Conservation (phyloP, 2,797 vertebrate species). For the Pangasius djambal region DNA sequence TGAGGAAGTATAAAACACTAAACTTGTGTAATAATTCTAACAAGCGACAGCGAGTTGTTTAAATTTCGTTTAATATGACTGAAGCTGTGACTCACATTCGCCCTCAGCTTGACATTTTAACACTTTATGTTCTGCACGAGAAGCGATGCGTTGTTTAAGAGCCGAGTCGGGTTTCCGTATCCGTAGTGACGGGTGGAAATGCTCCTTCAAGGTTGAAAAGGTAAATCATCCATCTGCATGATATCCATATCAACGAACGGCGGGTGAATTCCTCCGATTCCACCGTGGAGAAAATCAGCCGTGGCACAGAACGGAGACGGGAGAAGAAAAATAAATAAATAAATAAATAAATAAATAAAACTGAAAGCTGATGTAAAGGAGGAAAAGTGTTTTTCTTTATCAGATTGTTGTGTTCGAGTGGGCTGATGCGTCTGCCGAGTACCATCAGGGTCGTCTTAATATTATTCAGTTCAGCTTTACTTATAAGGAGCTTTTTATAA, state of each 20-base stretch:
- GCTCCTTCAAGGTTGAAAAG: slow-evolving; percentile 43
- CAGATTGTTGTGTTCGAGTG: background rate
- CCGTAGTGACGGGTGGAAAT: slow-evolving; percentile 16
- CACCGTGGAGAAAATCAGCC: background rate
- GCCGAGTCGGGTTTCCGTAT: slow-evolving; percentile 11
- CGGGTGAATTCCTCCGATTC: background rate
- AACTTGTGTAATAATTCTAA: background rate
- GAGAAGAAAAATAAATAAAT: background rate
- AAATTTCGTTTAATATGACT: background rate
- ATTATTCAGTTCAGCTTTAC: background rate
- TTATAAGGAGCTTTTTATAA: background rate
- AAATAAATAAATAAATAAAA: background rate
- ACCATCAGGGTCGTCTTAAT: slow-evolving; percentile 11
- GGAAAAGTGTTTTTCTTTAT: background rate
- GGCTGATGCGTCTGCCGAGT: background rate
- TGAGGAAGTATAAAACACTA: background rate
- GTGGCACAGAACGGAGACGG: background rate
- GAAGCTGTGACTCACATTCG: background rate
- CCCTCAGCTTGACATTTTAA: background rate
- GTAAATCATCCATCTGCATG: slow-evolving; percentile 42
- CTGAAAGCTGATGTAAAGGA: background rate
- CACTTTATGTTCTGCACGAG: background rate
- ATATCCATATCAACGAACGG: slow-evolving; percentile 9
- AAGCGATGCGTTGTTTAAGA: background rate
- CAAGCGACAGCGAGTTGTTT: background rate